Evolutionary conservation across 2,888 invertebrate genomes (phyloP).

Genomic region (Lithophane ornitopus): DNA sequence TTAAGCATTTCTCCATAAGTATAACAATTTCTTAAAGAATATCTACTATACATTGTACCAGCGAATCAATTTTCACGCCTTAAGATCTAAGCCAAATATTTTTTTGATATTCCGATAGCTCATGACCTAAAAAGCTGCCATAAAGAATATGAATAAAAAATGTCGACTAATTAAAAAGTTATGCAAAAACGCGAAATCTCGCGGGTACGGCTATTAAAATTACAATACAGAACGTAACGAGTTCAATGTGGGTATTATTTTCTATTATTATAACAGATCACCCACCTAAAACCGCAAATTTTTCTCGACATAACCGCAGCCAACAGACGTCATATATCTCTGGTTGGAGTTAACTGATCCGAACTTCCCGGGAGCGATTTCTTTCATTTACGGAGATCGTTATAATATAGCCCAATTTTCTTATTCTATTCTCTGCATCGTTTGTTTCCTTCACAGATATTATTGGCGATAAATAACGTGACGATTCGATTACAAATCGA

Average conservation of each 20-base stretch:
- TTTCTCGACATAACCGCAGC: slow-evolving; percentile 19
- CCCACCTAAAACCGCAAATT: slow-evolving; percentile 28
- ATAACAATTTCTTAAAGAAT: neutral
- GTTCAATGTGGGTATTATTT: slow-evolving; percentile 19
- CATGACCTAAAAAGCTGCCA: too few relatives aligned
- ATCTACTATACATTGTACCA: neutral
- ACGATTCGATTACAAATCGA: slow-evolving; percentile 45
- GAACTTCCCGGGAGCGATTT: slow-evolving; percentile 38
- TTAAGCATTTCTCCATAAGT: neutral
- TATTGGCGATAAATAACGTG: slow-evolving; percentile 40
- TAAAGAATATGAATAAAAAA: too few relatives aligned
- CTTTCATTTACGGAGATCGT: slow-evolving; percentile 45
- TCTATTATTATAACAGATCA: slow-evolving; percentile 22
- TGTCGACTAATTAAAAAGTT: too few relatives aligned
- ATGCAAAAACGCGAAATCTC: too few relatives aligned
- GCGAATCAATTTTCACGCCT: too few relatives aligned
- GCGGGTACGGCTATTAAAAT: neutral
- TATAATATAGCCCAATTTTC: slow-evolving; percentile 35
- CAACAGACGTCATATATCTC: slow-evolving; percentile 18
- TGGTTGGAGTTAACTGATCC: slow-evolving; percentile 42
- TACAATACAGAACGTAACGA: neutral
- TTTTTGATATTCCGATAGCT: too few relatives aligned
- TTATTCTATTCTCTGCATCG: slow-evolving; percentile 32
- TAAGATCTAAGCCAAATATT: too few relatives aligned
- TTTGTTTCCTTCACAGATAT: slow-evolving; percentile 43